These are phyloP conservation scores for Laothoe populi DNA, from an alignment of 2,888 invertebrate genomes.

Conservation along the genomic window DNA sequence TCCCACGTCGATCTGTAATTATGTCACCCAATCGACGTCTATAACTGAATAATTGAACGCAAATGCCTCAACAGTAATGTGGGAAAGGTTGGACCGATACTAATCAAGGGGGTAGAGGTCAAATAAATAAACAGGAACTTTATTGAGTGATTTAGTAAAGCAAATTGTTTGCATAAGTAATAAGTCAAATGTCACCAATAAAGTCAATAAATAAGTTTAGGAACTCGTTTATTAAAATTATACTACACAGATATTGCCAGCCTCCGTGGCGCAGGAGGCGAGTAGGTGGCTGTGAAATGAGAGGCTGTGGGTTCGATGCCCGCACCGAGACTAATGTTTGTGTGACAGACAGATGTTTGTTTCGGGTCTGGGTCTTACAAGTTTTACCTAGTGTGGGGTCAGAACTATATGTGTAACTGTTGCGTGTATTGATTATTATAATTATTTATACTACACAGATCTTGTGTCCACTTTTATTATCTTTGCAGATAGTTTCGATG, in stretches of 20 bases:
- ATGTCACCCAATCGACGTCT: conserved; percentile 12
- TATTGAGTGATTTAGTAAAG: conserved; percentile 7
- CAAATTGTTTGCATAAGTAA: background rate
- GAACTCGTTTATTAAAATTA: background rate
- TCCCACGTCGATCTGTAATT: conserved; percentile 20
- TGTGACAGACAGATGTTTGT: too few relatives aligned
- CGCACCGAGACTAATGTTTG: too few relatives aligned
- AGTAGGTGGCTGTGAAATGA: too few relatives aligned
- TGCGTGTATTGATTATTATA: too few relatives aligned
- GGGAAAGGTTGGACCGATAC: conserved; percentile 17
- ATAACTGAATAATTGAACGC: conserved; percentile 14
- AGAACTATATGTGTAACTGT: too few relatives aligned
- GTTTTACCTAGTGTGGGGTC: too few relatives aligned
- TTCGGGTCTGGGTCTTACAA: too few relatives aligned
- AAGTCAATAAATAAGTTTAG: background rate
- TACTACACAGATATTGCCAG: background rate
- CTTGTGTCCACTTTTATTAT: background rate
- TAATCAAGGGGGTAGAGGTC: conserved; percentile 15
- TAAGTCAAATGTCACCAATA: background rate
- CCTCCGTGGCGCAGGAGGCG: too few relatives aligned
- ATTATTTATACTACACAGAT: background rate
- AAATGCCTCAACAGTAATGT: conserved; percentile 13
- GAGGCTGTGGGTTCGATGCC: too few relatives aligned
- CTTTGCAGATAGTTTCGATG: background rate
- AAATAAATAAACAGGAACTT: conserved; percentile 17